Percentiles rank a stretch among this genome's conserved stretches.
These are phyloP conservation scores for Misgurnus anguillicaudatus DNA, from an alignment of 2,113 vertebrate genomes.

Conservation along the genomic window DNA sequence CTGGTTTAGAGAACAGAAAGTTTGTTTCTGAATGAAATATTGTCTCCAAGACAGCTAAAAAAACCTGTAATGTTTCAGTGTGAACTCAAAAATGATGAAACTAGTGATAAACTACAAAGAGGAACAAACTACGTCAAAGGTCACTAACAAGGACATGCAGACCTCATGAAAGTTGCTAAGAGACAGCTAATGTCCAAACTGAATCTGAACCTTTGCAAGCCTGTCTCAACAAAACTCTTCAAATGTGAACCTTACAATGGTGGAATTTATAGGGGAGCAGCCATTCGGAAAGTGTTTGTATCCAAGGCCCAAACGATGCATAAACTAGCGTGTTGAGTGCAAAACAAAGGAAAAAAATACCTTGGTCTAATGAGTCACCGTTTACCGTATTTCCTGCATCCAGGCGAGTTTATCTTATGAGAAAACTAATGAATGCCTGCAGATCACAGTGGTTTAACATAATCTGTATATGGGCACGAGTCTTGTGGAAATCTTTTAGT, in stretches of 20 bases:
- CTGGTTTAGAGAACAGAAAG: no score
- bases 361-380: constrained; percentile 2
- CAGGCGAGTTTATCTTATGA: not conserved
- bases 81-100: not conserved
- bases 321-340: not conserved
- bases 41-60: not conserved
- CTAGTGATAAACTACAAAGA: not conserved
- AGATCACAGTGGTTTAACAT: not conserved
- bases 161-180: not conserved
- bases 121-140: not conserved
- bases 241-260: constrained; percentile 23
- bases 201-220: not conserved
- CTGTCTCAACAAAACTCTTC: constrained; percentile 14
- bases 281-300: constrained; percentile 22
- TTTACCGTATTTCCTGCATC: constrained; percentile 14
- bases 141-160: not conserved
- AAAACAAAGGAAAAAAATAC: constrained; percentile 2
- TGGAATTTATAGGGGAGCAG: not conserved
- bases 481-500: not conserved
- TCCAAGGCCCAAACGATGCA: constrained; percentile 21
- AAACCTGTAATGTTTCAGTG: no score
- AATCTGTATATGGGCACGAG: not conserved
- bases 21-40: not conserved
- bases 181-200: not conserved
- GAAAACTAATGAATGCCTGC: constrained; percentile 3